phyloP scores from a whole-genome alignment of 2,797 vertebrate species.

The Phataginus tetradactyla region DNA sequence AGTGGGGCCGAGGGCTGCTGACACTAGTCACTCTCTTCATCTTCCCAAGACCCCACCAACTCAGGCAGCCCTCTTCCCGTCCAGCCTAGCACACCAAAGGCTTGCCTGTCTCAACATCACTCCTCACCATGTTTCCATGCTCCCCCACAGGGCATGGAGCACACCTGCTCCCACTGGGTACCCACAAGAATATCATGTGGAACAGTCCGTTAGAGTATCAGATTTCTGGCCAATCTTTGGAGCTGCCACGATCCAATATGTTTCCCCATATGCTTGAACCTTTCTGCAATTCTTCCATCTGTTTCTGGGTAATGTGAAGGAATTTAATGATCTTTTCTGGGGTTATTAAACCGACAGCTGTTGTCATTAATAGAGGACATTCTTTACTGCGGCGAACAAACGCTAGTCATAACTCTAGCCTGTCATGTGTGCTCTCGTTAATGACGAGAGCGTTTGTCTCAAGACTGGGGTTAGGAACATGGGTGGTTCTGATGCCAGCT shows the following conservation, averaged over 20 bases:
- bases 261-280: constrained; percentile 86
- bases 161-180: background rate
- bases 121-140: background rate
- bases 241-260: constrained; percentile 83
- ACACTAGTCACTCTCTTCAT: background rate
- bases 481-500: constrained; percentile 61
- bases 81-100: background rate
- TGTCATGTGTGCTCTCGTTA: constrained; percentile 72
- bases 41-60: background rate
- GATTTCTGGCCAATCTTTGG: constrained; percentile 55
- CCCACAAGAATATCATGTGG: fast-evolving
- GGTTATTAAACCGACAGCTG: constrained; percentile 91
- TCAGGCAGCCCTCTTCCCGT: background rate
- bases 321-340: constrained; percentile 88
- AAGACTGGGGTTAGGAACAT: constrained; percentile 72
- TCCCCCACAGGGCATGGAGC: background rate
- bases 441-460: constrained; percentile 76
- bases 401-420: constrained; percentile 81
- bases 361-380: constrained; percentile 89
- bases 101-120: background rate
- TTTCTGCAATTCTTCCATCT: constrained; percentile 87
- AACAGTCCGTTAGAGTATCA: background rate
- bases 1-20: background rate
- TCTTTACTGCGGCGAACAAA: constrained; percentile 82
- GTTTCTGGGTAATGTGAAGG: constrained; percentile 85